These are phyloP conservation scores for Erythrolamprus reginae DNA, from an alignment of 2,113 vertebrate genomes.

Conservation along the genomic window DNA sequence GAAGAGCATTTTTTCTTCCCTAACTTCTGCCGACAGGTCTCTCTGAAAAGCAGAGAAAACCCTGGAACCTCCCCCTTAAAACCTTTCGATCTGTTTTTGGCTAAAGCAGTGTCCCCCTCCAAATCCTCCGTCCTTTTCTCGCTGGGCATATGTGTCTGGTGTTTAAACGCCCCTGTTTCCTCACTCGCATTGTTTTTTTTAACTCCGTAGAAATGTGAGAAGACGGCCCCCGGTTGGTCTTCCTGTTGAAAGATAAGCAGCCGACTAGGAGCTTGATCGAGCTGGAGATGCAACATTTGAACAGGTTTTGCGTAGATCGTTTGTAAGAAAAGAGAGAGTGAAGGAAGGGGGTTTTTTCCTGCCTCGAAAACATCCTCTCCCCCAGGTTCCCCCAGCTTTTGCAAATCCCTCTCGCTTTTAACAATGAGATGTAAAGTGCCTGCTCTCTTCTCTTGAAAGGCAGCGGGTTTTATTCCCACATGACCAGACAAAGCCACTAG, in stretches of 20 bases:
- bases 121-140: too few species aligned
- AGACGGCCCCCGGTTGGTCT: background rate
- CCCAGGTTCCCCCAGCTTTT: background rate
- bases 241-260: background rate
- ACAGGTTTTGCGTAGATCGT: background rate
- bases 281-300: background rate
- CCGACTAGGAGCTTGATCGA: background rate
- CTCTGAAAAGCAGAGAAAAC: background rate
- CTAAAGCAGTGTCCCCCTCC: background rate
- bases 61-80: background rate
- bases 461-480: constrained; percentile 45
- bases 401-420: constrained; percentile 12
- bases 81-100: background rate
- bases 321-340: background rate
- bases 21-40: background rate
- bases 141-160: background rate
- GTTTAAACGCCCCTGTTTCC: background rate
- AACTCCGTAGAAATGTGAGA: background rate
- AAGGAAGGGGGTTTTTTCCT: too few species aligned
- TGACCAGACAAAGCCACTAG: constrained; percentile 26
- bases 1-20: background rate
- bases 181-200: background rate
- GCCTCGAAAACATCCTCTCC: too few species aligned
- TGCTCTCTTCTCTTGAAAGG: constrained; percentile 27
- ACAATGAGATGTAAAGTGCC: background rate